phyloP scores from a whole-genome alignment of 2,797 vertebrate genomes.

The Lepilemur ruficaudatus region DNA sequence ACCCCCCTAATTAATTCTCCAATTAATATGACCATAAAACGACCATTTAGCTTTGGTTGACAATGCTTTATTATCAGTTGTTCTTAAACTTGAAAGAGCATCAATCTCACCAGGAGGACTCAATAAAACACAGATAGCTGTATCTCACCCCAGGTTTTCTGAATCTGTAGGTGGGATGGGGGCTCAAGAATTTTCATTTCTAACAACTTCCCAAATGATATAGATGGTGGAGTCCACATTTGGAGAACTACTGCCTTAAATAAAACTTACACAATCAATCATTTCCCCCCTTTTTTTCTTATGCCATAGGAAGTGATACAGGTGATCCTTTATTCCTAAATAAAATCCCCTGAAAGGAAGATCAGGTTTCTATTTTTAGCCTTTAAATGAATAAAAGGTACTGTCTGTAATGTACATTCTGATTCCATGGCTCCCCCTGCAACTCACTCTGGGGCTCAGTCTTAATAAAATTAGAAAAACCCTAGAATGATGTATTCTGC shows the following conservation, averaged over 20 bases:
- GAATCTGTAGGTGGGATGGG: neutral
- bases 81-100: neutral
- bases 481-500: neutral
- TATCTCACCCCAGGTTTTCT: neutral
- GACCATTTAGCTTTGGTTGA: neutral
- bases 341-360: neutral
- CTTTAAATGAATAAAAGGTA: neutral
- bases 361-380: neutral
- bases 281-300: neutral
- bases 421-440: neutral
- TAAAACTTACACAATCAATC: neutral
- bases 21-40: neutral
- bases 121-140: neutral
- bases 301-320: neutral
- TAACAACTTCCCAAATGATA: neutral
- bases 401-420: neutral
- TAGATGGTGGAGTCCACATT: neutral
- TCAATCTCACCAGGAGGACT: neutral
- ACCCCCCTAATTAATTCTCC: neutral
- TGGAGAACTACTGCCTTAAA: neutral
- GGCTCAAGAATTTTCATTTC: neutral
- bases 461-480: slow-evolving; percentile 17
- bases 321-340: neutral
- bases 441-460: neutral
- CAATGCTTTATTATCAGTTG: neutral